Evolutionary conservation across 2,888 invertebrate species (phyloP).

Genomic region (Trichopria drosophilae): DNA sequence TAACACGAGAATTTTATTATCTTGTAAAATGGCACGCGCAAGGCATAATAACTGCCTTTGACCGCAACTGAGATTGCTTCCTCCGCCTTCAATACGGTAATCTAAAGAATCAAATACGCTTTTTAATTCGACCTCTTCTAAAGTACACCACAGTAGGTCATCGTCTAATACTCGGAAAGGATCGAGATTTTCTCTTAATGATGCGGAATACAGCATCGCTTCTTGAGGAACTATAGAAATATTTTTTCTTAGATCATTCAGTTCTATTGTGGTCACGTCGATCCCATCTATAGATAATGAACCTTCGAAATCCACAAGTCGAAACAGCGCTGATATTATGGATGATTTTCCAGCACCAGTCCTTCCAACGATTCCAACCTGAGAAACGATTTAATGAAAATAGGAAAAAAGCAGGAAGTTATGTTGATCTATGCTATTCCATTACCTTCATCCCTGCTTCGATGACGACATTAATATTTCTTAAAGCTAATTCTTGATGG

Average conservation of each 20-base stretch:
- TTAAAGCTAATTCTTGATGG: constrained; percentile 71
- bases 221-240: constrained; percentile 87
- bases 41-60: too few relatives aligned
- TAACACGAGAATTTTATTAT: too few relatives aligned
- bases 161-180: constrained; percentile 76
- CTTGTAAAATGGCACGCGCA: too few relatives aligned
- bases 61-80: constrained; percentile 84
- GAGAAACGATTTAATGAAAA: not conserved
- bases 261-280: constrained; percentile 70
- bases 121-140: constrained; percentile 78
- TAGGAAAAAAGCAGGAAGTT: not conserved
- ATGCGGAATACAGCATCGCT: constrained; percentile 83
- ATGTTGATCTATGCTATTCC: too few relatives aligned
- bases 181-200: constrained; percentile 82
- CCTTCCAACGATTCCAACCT: constrained; percentile 83
- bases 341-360: constrained; percentile 90
- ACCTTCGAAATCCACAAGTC: constrained; percentile 78
- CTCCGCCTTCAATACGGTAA: constrained; percentile 72
- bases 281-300: constrained; percentile 75
- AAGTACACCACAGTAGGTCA: constrained; percentile 73
- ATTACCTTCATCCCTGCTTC: constrained; percentile 71
- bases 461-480: constrained; percentile 70
- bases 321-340: constrained; percentile 78
- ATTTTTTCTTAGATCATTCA: constrained; percentile 75
- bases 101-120: constrained; percentile 68